These are phyloP conservation scores for Aramus guarauna DNA, from an alignment of 2,113 vertebrate species.

Conservation along the genomic window DNA sequence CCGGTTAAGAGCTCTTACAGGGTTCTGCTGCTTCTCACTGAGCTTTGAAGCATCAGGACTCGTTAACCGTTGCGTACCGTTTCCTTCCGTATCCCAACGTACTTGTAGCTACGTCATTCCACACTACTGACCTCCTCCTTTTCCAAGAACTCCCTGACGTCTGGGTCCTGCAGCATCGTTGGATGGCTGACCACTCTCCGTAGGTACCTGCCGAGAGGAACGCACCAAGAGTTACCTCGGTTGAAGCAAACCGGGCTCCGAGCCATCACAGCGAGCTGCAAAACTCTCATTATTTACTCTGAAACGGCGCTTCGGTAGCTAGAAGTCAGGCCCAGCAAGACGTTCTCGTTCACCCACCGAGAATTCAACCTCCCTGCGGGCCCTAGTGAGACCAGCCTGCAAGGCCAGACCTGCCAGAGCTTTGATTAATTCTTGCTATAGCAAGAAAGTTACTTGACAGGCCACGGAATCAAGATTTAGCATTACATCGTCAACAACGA, in stretches of 20 bases:
- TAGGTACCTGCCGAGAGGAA: slow-evolving; percentile 80
- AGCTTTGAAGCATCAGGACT: neutral
- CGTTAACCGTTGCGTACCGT: neutral
- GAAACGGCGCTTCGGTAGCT: neutral
- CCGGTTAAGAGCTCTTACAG: neutral
- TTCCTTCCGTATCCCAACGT: neutral
- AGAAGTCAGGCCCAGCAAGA: neutral
- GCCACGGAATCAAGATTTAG: neutral
- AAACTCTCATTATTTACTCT: neutral
- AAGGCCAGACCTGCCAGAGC: neutral
- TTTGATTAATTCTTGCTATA: neutral
- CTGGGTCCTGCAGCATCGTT: slow-evolving; percentile 92
- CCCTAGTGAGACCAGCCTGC: neutral
- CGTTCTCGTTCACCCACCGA: neutral
- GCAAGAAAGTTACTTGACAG: neutral
- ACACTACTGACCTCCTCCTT: slow-evolving; percentile 87
- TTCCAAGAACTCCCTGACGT: slow-evolving; percentile 95
- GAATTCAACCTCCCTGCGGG: neutral
- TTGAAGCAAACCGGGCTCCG: neutral
- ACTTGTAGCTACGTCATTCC: neutral
- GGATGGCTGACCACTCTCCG: slow-evolving; percentile 91
- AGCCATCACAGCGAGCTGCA: neutral
- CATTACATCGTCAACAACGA: neutral
- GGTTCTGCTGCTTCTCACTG: neutral
- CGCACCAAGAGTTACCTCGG: neutral